Percentiles rank a stretch among this genome's conserved stretches.
Evolutionary conservation across 2,797 vertebrate species (phyloP).

Genomic region (Echiichthys vipera): DNA sequence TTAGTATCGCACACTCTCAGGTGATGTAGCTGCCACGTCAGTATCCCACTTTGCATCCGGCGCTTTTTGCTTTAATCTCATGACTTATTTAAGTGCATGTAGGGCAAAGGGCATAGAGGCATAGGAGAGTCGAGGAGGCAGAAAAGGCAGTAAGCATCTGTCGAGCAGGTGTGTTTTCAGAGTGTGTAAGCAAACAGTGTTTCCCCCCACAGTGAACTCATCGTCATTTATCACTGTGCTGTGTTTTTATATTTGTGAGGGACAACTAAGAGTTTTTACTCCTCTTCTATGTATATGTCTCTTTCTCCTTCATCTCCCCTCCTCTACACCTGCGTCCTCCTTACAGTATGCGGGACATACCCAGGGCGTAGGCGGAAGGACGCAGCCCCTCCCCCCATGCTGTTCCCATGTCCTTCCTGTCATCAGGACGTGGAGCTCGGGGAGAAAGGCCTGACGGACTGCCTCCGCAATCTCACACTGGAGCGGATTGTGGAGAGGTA

Average conservation of each 20-base stretch:
- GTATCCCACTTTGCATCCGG: not conserved
- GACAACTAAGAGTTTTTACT: not conserved
- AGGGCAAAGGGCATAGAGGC: conserved; percentile 18
- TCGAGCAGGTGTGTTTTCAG: conserved; percentile 35
- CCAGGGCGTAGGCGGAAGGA: conserved; percentile 91
- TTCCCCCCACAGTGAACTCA: conserved; percentile 6
- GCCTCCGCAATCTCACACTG: conserved; percentile 95
- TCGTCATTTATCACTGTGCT: not conserved
- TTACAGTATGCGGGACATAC: conserved; percentile 92
- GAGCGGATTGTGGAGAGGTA: conserved; percentile 96
- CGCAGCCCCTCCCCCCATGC: conserved; percentile 83
- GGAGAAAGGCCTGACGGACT: conserved; percentile 91
- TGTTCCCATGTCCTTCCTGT: conserved; percentile 95
- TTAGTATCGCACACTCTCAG: not conserved
- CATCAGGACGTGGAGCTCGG: conserved; percentile 93
- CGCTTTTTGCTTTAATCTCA: conserved; percentile 28
- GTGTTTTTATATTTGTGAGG: not conserved
- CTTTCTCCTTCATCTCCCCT: conserved; percentile 12
- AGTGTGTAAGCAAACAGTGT: conserved; percentile 30
- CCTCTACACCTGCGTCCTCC: conserved; percentile 32
- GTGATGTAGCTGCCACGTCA: conserved; percentile 31
- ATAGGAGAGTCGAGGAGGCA: conserved; percentile 7
- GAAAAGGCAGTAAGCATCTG: conserved; percentile 29
- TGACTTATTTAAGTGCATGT: conserved; percentile 38
- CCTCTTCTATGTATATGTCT: conserved; percentile 1